phyloP scores from a whole-genome alignment of 2,888 invertebrate species.

The Drosophila meridiana region DNA sequence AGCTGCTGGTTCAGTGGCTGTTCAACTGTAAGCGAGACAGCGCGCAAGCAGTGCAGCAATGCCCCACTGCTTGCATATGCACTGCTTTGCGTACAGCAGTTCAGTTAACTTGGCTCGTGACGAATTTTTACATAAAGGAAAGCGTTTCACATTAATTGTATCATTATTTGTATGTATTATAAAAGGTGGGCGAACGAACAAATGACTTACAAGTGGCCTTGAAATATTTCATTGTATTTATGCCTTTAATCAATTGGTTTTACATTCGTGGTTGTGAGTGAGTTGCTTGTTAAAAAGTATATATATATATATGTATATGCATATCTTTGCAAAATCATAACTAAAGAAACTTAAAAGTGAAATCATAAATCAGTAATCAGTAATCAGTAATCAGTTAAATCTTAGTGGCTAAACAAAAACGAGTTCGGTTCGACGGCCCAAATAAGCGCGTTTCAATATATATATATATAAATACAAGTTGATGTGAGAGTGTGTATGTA shows the following conservation, averaged over 20 bases:
- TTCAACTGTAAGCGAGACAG: constrained; percentile 28
- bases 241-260: constrained; percentile 27
- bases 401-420: constrained; percentile 64
- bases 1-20: constrained; percentile 34
- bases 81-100: constrained; percentile 40
- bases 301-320: constrained; percentile 11
- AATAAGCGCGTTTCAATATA: constrained; percentile 28
- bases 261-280: constrained; percentile 38
- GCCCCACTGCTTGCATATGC: constrained; percentile 38
- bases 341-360: constrained; percentile 56
- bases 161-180: constrained; percentile 4
- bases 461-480: constrained; percentile 67
- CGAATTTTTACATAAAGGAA: constrained; percentile 1
- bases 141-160: constrained; percentile 7
- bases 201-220: constrained; percentile 29
- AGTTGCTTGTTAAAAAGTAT: constrained; percentile 37
- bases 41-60: constrained; percentile 34
- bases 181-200: constrained; percentile 26
- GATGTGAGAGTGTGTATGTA: constrained; percentile 29
- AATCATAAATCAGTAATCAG: constrained; percentile 53
- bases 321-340: constrained; percentile 44
- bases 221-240: constrained; percentile 38
- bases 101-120: constrained; percentile 15
- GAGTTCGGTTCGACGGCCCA: constrained; percentile 41
- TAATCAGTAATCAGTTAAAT: constrained; percentile 62